Evolutionary conservation across 2,113 vertebrate genomes (phyloP).

Genomic region (Lynx canadensis): DNA sequence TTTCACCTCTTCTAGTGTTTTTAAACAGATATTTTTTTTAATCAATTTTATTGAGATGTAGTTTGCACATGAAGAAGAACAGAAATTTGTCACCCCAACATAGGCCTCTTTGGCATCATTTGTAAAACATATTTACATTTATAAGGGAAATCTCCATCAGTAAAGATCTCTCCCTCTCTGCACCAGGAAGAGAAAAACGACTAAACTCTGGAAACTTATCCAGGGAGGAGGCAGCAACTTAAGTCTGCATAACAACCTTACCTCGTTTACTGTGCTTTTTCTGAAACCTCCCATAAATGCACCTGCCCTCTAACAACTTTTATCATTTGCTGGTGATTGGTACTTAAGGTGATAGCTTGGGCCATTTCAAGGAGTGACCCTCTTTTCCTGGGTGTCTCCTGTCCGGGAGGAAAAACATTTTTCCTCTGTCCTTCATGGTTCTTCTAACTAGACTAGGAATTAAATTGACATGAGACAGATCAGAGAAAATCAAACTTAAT

Average conservation of each 20-base stretch:
- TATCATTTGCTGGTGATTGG: not conserved
- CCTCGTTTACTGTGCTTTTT: not conserved
- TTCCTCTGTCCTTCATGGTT: not conserved
- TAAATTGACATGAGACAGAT: not conserved
- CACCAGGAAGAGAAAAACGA: not conserved
- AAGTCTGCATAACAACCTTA: not conserved
- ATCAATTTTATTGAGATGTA: not conserved
- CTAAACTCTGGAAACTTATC: not conserved
- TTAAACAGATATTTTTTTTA: not conserved
- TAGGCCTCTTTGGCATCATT: not conserved
- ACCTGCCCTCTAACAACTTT: not conserved
- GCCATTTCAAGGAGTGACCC: not conserved
- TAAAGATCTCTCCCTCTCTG: not conserved
- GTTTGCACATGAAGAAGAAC: not conserved
- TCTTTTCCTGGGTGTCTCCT: not conserved
- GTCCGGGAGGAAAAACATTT: not conserved
- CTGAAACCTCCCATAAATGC: not conserved
- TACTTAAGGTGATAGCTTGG: not conserved
- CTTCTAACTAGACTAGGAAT: not conserved
- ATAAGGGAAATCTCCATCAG: not conserved
- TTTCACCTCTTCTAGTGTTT: not conserved
- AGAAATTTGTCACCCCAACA: not conserved
- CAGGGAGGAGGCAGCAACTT: not conserved
- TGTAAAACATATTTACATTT: not conserved
- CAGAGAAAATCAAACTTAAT: not conserved